Evolutionary conservation across 2,797 vertebrate genomes (phyloP).

Genomic region (Anableps anableps): DNA sequence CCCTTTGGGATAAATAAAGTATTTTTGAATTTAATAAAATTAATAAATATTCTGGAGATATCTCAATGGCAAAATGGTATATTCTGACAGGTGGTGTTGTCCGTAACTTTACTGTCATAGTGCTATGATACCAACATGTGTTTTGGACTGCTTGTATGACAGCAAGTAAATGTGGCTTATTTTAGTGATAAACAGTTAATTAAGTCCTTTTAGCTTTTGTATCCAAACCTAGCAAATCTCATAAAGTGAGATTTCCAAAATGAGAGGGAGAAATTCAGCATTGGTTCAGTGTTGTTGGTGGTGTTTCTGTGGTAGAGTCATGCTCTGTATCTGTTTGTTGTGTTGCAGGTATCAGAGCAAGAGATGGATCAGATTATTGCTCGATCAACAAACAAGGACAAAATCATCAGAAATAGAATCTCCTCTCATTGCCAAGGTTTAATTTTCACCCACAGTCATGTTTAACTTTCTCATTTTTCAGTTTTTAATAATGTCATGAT

Average conservation of each 20-base stretch:
- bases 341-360: conserved; percentile 90
- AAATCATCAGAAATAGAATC: conserved; percentile 75
- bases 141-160: too few relatives aligned
- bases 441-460: neutral
- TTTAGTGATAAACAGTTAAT: too few relatives aligned
- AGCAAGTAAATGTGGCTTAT: too few relatives aligned
- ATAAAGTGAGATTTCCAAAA: neutral
- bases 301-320: neutral
- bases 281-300: neutral
- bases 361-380: conserved; percentile 95
- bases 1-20: too few relatives aligned
- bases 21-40: neutral
- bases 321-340: conserved; percentile 16
- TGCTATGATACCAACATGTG: too few relatives aligned
- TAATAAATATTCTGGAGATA: neutral
- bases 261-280: neutral
- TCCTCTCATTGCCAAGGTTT: conserved; percentile 78
- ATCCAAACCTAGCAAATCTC: neutral
- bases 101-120: too few relatives aligned
- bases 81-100: neutral
- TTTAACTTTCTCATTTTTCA: neutral
- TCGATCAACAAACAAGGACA: conserved; percentile 89
- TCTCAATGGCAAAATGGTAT: neutral
- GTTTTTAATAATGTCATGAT: neutral
- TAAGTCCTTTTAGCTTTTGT: too few relatives aligned